These are phyloP conservation scores for Ammodytes marinus DNA, from an alignment of 2,113 vertebrate species.

Conservation along the genomic window DNA sequence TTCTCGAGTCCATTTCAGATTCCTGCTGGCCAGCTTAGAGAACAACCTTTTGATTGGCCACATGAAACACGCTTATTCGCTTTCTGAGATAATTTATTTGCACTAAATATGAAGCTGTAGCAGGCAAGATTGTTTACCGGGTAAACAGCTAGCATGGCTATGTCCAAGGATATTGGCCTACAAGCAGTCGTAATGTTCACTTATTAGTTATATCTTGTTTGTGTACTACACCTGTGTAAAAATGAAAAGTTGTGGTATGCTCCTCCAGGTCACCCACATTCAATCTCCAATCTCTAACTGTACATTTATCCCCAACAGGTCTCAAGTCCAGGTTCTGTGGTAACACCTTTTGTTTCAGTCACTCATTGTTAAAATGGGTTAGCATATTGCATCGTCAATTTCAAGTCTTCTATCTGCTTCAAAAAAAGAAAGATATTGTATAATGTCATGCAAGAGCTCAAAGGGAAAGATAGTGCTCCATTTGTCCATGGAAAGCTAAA, in stretches of 20 bases:
- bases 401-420: not conserved
- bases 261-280: constrained; percentile 14
- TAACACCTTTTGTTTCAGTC: not conserved
- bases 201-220: not conserved
- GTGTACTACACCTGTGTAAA: not conserved
- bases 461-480: not conserved
- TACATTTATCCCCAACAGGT: constrained; percentile 4
- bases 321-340: not conserved
- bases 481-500: constrained; percentile 4
- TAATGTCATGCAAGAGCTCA: not conserved
- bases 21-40: constrained; percentile 4
- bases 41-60: constrained; percentile 4
- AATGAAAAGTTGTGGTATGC: not conserved
- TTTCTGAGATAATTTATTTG: no score
- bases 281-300: not conserved
- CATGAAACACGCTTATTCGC: no score
- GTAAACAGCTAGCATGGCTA: not conserved
- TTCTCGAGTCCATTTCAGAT: constrained; percentile 12
- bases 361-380: not conserved
- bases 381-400: not conserved
- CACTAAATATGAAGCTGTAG: not conserved
- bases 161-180: not conserved
- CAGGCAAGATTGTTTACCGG: not conserved
- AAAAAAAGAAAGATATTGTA: not conserved
- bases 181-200: not conserved